phyloP scores from a whole-genome alignment of 2,888 invertebrate species.

The Brenthis daphne region DNA sequence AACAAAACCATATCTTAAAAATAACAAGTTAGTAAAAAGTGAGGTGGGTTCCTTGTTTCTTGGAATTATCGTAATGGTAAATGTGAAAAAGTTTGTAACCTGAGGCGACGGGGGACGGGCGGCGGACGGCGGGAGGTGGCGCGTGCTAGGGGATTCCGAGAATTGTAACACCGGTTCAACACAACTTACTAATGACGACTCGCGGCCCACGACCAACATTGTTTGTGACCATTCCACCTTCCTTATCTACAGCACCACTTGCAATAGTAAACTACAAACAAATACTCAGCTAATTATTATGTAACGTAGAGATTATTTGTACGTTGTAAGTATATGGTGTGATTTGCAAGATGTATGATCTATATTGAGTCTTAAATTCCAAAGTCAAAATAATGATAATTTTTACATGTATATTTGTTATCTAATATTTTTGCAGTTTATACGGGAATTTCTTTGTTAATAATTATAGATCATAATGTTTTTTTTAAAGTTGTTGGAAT shows the following conservation, averaged over 20 bases:
- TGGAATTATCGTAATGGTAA: slow-evolving; percentile 68
- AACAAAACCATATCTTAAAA: background rate
- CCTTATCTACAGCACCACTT: slow-evolving; percentile 20
- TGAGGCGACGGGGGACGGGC: slow-evolving; percentile 48
- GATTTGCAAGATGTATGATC: too few relatives aligned
- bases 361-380: too few relatives aligned
- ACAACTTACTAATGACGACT: slow-evolving; percentile 34
- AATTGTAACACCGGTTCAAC: slow-evolving; percentile 58
- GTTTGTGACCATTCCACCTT: slow-evolving; percentile 31
- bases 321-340: background rate
- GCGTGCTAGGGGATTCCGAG: slow-evolving; percentile 72
- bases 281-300: background rate
- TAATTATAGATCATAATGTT: too few relatives aligned
- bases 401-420: too few relatives aligned
- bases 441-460: too few relatives aligned
- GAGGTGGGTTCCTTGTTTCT: slow-evolving; percentile 52
- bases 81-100: slow-evolving; percentile 64
- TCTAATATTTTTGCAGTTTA: too few relatives aligned
- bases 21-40: slow-evolving; percentile 49
- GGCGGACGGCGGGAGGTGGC: slow-evolving; percentile 47
- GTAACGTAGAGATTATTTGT: background rate
- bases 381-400: too few relatives aligned
- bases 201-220: slow-evolving; percentile 36
- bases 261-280: slow-evolving; percentile 1
- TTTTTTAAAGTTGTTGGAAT: too few relatives aligned